Percentiles rank a stretch among this genome's conserved stretches.
Conservation (phyloP, 2,113 vertebrate genomes). For the Colius striatus region DNA sequence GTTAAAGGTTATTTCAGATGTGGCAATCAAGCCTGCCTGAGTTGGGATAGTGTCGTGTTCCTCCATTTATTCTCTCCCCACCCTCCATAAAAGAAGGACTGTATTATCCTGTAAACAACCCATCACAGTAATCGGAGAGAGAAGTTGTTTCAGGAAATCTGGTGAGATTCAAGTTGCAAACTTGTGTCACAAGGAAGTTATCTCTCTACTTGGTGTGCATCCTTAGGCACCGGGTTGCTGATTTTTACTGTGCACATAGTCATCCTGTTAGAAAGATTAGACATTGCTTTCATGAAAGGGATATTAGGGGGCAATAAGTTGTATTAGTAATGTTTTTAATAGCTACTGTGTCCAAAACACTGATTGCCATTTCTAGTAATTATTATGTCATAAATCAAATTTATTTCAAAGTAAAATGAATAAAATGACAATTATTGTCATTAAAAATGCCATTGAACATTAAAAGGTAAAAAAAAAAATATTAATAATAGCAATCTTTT, state of each 20-base stretch:
- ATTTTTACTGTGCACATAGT: neutral
- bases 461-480: neutral
- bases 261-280: neutral
- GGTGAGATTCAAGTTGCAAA: neutral
- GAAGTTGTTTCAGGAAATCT: neutral
- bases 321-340: neutral
- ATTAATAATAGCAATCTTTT: neutral
- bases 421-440: neutral
- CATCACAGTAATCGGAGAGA: neutral
- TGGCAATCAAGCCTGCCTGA: neutral
- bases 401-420: neutral
- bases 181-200: neutral
- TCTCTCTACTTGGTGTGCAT: neutral
- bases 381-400: neutral
- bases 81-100: neutral
- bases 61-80: neutral
- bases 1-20: neutral
- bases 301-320: neutral
- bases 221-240: neutral
- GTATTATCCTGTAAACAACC: neutral
- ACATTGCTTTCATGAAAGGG: neutral
- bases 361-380: neutral
- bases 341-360: neutral
- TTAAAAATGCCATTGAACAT: neutral
- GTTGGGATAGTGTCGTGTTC: neutral